Evolutionary conservation across 1,140 invertebrate species (phyloP), one percentile per base, ranked within the genome.

Genomic region (Aphelinus certus): DNA sequence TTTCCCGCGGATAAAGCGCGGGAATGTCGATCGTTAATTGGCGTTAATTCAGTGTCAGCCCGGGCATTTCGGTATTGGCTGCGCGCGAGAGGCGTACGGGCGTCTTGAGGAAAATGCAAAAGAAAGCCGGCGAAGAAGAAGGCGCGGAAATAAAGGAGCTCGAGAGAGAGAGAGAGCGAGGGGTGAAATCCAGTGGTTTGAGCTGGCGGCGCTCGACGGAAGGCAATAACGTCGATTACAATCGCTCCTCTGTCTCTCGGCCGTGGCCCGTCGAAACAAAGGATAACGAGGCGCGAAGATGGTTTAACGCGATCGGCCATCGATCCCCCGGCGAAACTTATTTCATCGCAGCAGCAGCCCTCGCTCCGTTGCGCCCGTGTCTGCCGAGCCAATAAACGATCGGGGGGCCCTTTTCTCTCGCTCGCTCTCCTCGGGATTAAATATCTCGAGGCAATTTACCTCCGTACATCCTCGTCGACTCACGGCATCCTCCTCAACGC

Each of bases 271-370:
- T 82, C 77, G 79, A 84, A 84, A 84, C 82, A 85, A 84, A 83
- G 84, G 82, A 86, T 86, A 86, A 87, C 85, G 83, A 86, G 85
- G 84, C 81, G 83, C 81, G 84, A 86, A 83, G 79, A 87, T 82
- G 82, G 81, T 81, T 85, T 84, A 83, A 84, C 83, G 80, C 81
- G 83, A 85, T 86, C 83, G 81, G 77, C 79, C 81, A 83, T 85
- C 80, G 83, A 83, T 85, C 79, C 81, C 80, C 63, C 68, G 75
- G 75, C 72, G 78, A 81, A 84, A 84, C 82, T 87, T 85, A 85
- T 83, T 84, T 85, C 79, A 78, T 78, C 81, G 57, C 7, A 48
- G 9, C 7, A 1, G 55, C n/a, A 66, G 45, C 73, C 73, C 75
- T 77, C 77, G 78, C 78, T 78, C 81, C 80, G 75, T 80, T 82